Base-by-base conservation (phyloP, 2,888 invertebrate genomes). In the Ypsolopha sequella region DNA sequence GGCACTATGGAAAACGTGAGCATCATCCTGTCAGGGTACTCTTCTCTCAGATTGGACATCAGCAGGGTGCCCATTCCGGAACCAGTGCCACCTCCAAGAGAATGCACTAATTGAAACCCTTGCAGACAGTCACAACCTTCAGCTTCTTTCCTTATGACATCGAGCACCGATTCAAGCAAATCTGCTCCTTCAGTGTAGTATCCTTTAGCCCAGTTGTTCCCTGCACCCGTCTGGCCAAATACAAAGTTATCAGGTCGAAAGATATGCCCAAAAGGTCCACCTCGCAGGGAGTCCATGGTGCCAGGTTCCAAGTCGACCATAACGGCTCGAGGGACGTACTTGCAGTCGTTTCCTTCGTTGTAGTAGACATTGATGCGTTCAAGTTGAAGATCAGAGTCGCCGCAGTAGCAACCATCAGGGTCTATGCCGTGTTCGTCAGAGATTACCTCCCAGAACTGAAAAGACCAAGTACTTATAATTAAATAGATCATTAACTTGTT, bases 11-110 rank as follows among this genome's bases (percentile, higher is more conserved):
- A 90, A 69, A 90, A 93, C 1, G 92, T 92, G 67, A 89, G 90
- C 88, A 93, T 91, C 58, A 94, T 93, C 56, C 93, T 80, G 72
- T 93, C 93, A 0, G 93, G 93, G 65, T 92, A 93, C 65, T 94
- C 93, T 65, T 93, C 93, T 33, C 92, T 86, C 54, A 93, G 91
- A 72, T 93, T 93, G 46, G 89, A 90, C 58, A 93, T 89, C 43
- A 93, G 76, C 35, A 94, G 79, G 0, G 92, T 91, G 10, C 92
- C 93, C 90, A 93, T 89, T 39, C 93, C 93, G 11, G 92, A 90
- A 0, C 93, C 93, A 11, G 93, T 93, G 1, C 93, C 93, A 43
- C 93, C 93, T 1, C 93, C 92, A 2, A 93, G 78, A 0, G 92
- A 92, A 66, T 92, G 92, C n/a, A 91, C 90, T 55, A 92, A 66